Conservation (phyloP, 2,797 vertebrate genomes). For the Rhadinocentrus ornatus region DNA sequence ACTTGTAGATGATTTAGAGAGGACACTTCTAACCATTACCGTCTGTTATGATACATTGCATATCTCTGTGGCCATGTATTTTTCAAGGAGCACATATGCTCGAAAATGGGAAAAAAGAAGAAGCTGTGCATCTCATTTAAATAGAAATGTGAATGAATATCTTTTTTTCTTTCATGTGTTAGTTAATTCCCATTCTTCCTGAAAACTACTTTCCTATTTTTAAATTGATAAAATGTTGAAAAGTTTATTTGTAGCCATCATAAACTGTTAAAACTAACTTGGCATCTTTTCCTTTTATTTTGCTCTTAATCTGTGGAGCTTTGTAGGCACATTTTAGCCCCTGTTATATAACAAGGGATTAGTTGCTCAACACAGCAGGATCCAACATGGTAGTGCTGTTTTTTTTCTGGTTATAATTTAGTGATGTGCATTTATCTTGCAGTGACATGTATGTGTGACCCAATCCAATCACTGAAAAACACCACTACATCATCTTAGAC, state of each 20-base stretch:
- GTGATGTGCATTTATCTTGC: conserved; percentile 58
- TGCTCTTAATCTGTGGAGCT: background rate
- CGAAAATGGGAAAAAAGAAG: background rate
- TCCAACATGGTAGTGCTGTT: conserved; percentile 21
- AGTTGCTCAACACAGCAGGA: conserved; percentile 31
- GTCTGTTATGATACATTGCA: conserved; percentile 15
- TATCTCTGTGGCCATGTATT: conserved; percentile 3
- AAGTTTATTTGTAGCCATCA: background rate
- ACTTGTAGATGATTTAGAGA: conserved; percentile 13
- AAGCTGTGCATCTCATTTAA: background rate
- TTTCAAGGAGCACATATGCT: conserved; percentile 21
- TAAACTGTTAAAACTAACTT: background rate
- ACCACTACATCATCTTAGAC: conserved; percentile 56
- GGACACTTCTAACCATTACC: background rate
- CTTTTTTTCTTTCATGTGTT: background rate
- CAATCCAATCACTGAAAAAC: conserved; percentile 45
- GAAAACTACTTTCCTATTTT: background rate
- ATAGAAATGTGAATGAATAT: background rate
- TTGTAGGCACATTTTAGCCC: background rate
- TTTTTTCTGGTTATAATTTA: conserved; percentile 48
- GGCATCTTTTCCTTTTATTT: background rate
- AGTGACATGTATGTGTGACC: conserved; percentile 48
- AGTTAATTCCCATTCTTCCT: background rate
- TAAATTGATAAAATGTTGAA: background rate
- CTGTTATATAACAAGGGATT: background rate